Percentiles rank a stretch among this genome's conserved stretches.
Conservation (phyloP, 2,797 vertebrate genomes). For the Chiroxiphia lanceolata region DNA sequence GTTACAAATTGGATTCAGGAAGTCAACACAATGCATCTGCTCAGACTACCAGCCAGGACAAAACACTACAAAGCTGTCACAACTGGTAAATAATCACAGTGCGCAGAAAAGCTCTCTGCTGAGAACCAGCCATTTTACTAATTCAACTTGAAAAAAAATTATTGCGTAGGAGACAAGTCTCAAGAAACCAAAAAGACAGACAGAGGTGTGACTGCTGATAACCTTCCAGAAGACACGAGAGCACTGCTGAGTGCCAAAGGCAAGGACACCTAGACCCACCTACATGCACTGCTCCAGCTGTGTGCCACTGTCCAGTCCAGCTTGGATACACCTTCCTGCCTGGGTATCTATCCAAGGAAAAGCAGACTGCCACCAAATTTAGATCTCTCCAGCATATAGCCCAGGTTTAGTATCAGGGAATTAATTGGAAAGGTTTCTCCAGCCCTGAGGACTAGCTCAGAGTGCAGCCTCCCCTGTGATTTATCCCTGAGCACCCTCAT, state of each 20-base stretch:
- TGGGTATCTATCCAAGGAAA: rapidly evolving
- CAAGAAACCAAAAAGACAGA: not conserved
- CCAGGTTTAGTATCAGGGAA: not conserved
- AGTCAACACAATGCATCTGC: constrained; percentile 7
- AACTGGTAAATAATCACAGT: not conserved
- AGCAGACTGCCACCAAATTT: not conserved
- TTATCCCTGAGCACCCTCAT: not conserved
- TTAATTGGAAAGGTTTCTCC: not conserved
- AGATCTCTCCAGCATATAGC: not conserved
- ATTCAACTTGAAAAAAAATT: not conserved
- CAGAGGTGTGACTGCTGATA: not conserved
- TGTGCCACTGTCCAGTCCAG: not conserved
- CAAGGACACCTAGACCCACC: not conserved
- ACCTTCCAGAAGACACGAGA: not conserved
- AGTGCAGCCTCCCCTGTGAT: not conserved
- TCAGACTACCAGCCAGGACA: not conserved
- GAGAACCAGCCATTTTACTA: not conserved
- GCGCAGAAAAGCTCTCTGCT: not conserved
- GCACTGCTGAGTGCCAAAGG: not conserved
- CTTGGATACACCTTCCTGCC: not conserved
- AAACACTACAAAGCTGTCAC: not conserved
- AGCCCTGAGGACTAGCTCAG: not conserved
- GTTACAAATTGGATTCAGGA: constrained; percentile 31
- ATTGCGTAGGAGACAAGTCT: not conserved
- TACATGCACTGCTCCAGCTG: not conserved